Percentiles rank a stretch among this genome's conserved stretches.
phyloP scores from a whole-genome alignment of 2,113 vertebrate species.

The Eidolon helvum region DNA sequence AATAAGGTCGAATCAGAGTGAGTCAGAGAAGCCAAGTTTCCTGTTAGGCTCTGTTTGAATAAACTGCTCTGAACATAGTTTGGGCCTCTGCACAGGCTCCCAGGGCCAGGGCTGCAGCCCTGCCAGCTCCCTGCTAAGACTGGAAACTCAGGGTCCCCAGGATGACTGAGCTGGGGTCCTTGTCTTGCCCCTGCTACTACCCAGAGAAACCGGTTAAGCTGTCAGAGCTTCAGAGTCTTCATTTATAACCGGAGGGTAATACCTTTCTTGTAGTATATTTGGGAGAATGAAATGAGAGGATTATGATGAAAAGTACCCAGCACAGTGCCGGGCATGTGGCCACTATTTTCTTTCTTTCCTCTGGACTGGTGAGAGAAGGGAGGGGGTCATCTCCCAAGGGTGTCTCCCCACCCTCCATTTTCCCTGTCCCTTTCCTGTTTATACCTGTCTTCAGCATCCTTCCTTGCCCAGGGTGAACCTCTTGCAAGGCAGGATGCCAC shows the following conservation, averaged over 20 bases:
- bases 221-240: background rate
- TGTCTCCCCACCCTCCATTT: background rate
- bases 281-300: slow-evolving; percentile 1
- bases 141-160: background rate
- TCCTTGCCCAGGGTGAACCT: background rate
- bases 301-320: background rate
- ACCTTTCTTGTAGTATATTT: background rate
- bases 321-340: background rate
- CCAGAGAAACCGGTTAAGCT: background rate
- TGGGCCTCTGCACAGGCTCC: slow-evolving; percentile 37
- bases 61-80: slow-evolving; percentile 64
- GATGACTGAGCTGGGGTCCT: background rate
- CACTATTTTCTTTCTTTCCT: background rate
- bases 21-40: slow-evolving; percentile 75
- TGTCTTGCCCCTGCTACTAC: background rate
- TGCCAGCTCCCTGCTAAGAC: slow-evolving; percentile 7
- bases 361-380: background rate
- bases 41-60: slow-evolving; percentile 72
- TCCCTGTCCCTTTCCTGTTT: background rate
- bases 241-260: background rate
- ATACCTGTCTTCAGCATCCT: background rate
- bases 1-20: slow-evolving; percentile 74
- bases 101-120: background rate
- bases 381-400: background rate
- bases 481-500: background rate